These are phyloP conservation scores for Rhinogobius similis DNA, from an alignment of 2,113 vertebrate species.

Conservation along the genomic window DNA sequence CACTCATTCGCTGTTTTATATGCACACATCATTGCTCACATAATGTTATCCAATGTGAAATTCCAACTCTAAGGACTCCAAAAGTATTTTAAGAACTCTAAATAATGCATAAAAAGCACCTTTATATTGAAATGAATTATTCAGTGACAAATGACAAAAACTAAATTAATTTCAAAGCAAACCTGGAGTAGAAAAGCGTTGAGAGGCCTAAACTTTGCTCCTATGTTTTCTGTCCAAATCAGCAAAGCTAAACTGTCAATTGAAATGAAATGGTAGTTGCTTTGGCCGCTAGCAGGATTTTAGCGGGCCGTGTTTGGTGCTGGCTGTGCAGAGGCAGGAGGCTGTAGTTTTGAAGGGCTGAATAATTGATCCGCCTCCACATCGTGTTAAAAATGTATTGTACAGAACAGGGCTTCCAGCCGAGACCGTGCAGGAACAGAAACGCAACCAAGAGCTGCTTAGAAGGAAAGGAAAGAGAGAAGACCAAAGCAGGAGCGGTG, in stretches of 20 bases:
- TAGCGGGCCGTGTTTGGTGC: neutral
- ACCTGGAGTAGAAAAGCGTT: neutral
- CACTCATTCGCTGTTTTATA: too few species aligned
- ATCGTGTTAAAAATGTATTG: conserved; percentile 11
- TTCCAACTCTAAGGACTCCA: neutral
- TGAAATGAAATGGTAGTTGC: neutral
- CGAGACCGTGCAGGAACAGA: neutral
- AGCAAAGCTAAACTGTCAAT: neutral
- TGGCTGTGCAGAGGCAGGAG: neutral
- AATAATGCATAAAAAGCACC: neutral
- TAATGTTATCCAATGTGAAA: neutral
- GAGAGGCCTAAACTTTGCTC: neutral
- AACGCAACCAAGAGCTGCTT: neutral
- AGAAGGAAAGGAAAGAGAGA: neutral
- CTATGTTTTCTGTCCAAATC: neutral
- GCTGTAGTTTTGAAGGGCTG: conserved; percentile 10
- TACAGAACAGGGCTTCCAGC: neutral
- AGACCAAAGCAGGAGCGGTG: neutral
- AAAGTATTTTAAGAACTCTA: neutral
- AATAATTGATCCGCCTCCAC: conserved; percentile 10
- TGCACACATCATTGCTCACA: too few species aligned
- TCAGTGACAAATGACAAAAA: neutral
- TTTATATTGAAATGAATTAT: neutral
- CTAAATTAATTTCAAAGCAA: neutral
- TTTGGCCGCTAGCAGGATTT: neutral